These are phyloP conservation scores for Pygoscelis adeliae DNA, from an alignment of 2,113 vertebrate genomes.

Conservation along the genomic window DNA sequence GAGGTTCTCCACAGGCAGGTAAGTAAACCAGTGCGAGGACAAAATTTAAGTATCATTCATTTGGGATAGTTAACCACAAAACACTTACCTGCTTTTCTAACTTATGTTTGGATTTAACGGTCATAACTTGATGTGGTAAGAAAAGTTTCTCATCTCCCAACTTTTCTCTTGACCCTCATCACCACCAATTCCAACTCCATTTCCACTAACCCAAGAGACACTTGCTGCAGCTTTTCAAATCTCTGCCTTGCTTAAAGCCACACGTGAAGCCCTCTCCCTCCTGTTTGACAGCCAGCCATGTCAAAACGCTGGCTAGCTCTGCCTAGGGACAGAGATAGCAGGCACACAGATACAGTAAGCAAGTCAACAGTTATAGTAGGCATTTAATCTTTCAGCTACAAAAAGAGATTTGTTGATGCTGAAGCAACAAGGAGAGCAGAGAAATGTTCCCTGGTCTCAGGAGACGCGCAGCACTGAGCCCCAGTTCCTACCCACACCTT, in stretches of 20 bases:
- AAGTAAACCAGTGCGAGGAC: background rate
- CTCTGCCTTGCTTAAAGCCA: background rate
- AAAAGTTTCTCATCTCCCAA: background rate
- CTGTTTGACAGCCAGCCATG: rapidly evolving
- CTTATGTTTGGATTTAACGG: background rate
- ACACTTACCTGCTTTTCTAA: background rate
- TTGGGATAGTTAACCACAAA: background rate
- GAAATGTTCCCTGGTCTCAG: background rate
- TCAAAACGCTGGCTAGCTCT: background rate
- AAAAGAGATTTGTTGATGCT: background rate
- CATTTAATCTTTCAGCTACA: background rate
- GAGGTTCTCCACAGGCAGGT: background rate
- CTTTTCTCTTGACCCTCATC: background rate
- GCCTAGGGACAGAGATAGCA: background rate
- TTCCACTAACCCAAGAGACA: background rate
- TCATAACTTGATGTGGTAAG: background rate
- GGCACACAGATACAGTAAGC: background rate
- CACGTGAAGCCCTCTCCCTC: background rate
- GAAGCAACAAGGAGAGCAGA: background rate
- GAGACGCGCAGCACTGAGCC: rapidly evolving
- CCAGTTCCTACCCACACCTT: background rate
- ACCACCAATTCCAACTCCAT: background rate
- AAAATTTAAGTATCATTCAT: background rate
- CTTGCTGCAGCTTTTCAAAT: background rate
- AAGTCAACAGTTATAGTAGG: background rate